A percentile compares a stretch with the other conserved stretches of the same genome.
Conservation (phyloP, 2,797 vertebrate genomes). For the Naso thynnoides region DNA sequence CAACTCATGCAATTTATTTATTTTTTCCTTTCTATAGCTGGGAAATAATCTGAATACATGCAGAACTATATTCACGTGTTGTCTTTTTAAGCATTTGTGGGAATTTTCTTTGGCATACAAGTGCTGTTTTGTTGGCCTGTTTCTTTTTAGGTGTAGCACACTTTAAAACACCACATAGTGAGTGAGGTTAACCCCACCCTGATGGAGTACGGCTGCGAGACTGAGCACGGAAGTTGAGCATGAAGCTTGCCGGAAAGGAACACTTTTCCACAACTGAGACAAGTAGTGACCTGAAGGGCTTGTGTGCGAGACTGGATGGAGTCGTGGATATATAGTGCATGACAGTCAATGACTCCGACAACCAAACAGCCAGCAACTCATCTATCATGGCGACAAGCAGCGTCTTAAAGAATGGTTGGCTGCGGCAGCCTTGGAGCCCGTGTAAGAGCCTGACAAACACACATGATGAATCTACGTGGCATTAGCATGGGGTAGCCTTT, state of each 20-base stretch:
- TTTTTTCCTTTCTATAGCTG: background rate
- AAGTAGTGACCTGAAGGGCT: constrained; percentile 31
- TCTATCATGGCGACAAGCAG: constrained; percentile 75
- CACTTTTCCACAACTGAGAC: constrained; percentile 1
- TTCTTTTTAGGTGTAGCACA: background rate
- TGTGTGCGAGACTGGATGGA: constrained; percentile 35
- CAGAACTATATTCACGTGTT: background rate
- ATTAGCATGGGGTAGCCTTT: constrained; percentile 54
- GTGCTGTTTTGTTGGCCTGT: background rate
- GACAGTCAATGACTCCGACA: constrained; percentile 59
- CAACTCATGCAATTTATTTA: background rate
- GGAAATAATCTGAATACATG: background rate
- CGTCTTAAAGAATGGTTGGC: constrained; percentile 76
- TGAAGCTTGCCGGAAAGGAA: constrained; percentile 11
- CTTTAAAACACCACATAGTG: background rate
- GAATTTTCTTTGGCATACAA: background rate
- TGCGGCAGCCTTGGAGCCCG: constrained; percentile 74
- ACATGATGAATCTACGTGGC: constrained; percentile 72
- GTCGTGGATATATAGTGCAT: constrained; percentile 52
- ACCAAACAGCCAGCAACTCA: constrained; percentile 59
- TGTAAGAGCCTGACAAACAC: constrained; percentile 74
- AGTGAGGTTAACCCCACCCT: constrained; percentile 1
- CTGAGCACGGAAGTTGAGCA: constrained; percentile 6
- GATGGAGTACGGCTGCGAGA: constrained; percentile 17
- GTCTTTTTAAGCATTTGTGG: background rate